phyloP scores from a whole-genome alignment of 2,797 vertebrate genomes.

The Schizopygopsis pylzovi region DNA sequence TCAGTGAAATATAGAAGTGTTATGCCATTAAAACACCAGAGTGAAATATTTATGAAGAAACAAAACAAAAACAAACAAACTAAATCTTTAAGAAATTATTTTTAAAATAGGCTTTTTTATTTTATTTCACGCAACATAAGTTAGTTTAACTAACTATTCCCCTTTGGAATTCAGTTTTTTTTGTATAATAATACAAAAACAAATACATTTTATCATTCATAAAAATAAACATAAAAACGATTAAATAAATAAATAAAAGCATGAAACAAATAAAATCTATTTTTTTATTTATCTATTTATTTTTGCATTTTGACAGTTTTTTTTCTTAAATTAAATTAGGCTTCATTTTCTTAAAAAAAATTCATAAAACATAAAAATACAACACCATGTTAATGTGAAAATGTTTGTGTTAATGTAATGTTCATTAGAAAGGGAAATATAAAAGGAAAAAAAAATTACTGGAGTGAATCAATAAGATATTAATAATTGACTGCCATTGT shows the following conservation, averaged over 20 bases:
- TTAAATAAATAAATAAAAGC: neutral
- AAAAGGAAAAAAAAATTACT: too few relatives aligned
- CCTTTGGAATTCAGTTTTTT: neutral
- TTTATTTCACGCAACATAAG: neutral
- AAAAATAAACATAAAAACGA: neutral
- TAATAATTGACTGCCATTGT: too few relatives aligned
- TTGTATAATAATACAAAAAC: neutral
- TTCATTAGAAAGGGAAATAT: too few relatives aligned
- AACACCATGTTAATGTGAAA: too few relatives aligned
- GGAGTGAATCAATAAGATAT: too few relatives aligned
- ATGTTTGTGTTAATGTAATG: too few relatives aligned
- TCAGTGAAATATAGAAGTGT: conserved; percentile 51
- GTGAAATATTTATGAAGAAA: neutral
- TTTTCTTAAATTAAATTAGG: too few relatives aligned
- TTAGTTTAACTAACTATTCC: neutral
- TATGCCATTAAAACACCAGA: neutral
- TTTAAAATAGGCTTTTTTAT: neutral
- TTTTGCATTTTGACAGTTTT: too few relatives aligned
- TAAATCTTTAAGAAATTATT: too few relatives aligned
- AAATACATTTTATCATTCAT: neutral
- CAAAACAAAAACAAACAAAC: neutral
- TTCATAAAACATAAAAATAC: too few relatives aligned
- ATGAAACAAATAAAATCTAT: neutral
- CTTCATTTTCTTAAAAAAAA: too few relatives aligned
- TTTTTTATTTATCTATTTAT: too few relatives aligned